Base-by-base conservation (phyloP, 2,113 vertebrate species). In the Cynoglossus semilaevis region DNA sequence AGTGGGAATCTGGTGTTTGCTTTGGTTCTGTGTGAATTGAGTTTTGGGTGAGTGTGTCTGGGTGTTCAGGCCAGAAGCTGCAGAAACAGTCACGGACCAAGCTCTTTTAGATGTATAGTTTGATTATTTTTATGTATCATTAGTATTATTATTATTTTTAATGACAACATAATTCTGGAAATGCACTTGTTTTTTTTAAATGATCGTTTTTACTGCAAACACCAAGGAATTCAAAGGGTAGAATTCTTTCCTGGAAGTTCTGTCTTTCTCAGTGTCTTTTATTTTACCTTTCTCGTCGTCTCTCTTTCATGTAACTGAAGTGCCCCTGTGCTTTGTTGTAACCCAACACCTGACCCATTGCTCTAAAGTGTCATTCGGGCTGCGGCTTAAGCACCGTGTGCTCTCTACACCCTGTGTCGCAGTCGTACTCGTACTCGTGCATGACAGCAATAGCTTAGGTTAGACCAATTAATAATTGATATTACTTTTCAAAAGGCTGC, bases 391-490 rank as follows among this genome's bases (percentile, higher is more conserved):
- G 73, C 48, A 75, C 70, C 76, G 14, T 42, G 9, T 38, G 37
- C 37, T 41, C 9, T 41, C 8, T 41, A 14, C 11, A 51, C 76
- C 71, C 60, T 50, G 61, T 4, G 16, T 65, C 55, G 42, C n/a
- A 48, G 70, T 70, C 74, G 55, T 48, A 54, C 72, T 70, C 74
- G 55, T 48, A 54, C 72, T 63, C 59, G 41, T 58, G 38, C 62
- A 43, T 62, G 67, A 77, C 67, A 77, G 77, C 74, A 78, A 47
- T 71, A 67, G 47, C 72, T 60, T 49, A 78, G 76, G 81, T 79
- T 67, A 78, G 44, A 67, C 52, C 13, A 43, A 74, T 89, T 29
- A 83, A 88, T 87, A 56, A 89, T 85, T 87, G 54, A 80, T 50
- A 15, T 63, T 70, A 71, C 68, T 83, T 72, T 58, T 51, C 77